These are phyloP conservation scores for Spinus olivaceus DNA, from an alignment of 2,797 vertebrate species.

Conservation along the genomic window DNA sequence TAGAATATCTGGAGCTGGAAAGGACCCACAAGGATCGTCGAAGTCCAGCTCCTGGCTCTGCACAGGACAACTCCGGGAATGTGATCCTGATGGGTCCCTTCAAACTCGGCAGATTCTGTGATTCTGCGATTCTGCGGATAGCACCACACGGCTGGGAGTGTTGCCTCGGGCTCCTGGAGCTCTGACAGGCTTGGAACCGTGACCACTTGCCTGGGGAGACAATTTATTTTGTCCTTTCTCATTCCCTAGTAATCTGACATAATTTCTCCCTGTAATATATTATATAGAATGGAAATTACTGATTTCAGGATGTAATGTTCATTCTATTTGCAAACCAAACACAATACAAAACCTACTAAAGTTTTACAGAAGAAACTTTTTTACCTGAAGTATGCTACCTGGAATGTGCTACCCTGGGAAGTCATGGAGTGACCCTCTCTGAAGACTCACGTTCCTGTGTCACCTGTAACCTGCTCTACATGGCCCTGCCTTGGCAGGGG, in stretches of 20 bases:
- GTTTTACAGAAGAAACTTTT: not conserved
- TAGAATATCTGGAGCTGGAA: not conserved
- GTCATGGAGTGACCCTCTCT: not conserved
- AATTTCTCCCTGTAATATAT: not conserved
- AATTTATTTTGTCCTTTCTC: not conserved
- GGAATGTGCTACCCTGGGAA: not conserved
- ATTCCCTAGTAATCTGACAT: not conserved
- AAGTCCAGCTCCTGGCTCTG: not conserved
- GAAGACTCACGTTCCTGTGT: not conserved
- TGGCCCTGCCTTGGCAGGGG: not conserved
- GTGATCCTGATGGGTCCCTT: not conserved
- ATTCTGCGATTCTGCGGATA: rapidly evolving
- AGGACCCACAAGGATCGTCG: not conserved
- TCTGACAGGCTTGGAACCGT: not conserved
- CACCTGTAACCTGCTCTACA: not conserved
- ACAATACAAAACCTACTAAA: not conserved
- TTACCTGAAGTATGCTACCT: not conserved
- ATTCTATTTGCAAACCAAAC: not conserved
- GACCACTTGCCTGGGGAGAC: not conserved
- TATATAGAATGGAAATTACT: not conserved
- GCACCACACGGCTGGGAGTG: rapidly evolving
- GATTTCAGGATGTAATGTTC: not conserved
- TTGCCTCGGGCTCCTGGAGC: not conserved
- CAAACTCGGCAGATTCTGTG: not conserved
- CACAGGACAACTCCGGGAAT: not conserved